phyloP scores from a whole-genome alignment of 2,797 vertebrate species.

The Loriculus beryllinus region DNA sequence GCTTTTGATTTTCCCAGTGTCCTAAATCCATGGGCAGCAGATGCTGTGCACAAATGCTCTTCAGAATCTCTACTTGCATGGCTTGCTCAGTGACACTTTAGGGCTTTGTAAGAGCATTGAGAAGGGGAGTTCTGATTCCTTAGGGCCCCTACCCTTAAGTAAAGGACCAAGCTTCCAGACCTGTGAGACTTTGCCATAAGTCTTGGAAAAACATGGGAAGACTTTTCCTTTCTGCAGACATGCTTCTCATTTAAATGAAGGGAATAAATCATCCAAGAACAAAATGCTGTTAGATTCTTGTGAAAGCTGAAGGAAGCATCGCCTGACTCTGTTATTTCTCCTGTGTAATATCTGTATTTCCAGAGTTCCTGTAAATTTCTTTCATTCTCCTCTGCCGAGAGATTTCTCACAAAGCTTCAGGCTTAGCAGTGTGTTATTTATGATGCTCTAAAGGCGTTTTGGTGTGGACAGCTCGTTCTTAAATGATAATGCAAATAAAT shows the following conservation, averaged over 20 bases:
- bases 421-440: background rate
- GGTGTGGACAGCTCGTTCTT: background rate
- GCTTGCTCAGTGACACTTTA: background rate
- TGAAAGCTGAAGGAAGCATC: background rate
- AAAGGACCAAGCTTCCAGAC: background rate
- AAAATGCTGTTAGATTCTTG: background rate
- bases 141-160: too few species aligned
- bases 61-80: accelerated
- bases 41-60: background rate
- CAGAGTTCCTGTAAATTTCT: background rate
- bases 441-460: background rate
- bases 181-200: background rate
- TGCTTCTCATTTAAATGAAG: background rate
- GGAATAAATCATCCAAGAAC: background rate
- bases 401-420: background rate
- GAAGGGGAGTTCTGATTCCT: background rate
- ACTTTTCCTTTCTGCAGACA: background rate
- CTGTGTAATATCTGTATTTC: background rate
- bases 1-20: background rate
- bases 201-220: background rate
- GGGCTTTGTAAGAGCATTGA: background rate
- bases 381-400: background rate
- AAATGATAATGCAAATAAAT: background rate
- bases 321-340: background rate
- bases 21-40: background rate